Percentiles rank a stretch among this genome's conserved stretches.
phyloP scores from a whole-genome alignment of 2,113 vertebrate species.

The Lontra canadensis region DNA sequence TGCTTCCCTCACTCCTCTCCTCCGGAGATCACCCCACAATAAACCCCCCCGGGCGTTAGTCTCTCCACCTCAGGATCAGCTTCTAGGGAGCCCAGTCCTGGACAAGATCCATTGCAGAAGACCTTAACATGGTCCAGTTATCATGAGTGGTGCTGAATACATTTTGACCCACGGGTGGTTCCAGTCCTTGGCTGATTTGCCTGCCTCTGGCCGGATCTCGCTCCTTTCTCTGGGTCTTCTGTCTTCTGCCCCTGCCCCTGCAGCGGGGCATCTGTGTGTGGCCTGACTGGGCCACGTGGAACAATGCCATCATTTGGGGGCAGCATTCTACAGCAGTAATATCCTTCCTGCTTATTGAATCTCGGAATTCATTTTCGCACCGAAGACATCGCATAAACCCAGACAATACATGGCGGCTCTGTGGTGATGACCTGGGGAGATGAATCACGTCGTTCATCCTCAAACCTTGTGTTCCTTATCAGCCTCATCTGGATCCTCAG shows the following conservation, averaged over 20 bases:
- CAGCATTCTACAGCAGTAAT: not conserved
- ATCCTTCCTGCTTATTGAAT: slow-evolving; percentile 44
- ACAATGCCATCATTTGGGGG: not conserved
- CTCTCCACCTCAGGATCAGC: not conserved
- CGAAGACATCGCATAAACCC: slow-evolving; percentile 15
- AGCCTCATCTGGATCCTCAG: not conserved
- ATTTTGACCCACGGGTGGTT: not conserved
- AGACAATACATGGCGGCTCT: not conserved
- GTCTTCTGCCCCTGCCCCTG: not conserved
- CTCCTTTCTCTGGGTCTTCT: not conserved
- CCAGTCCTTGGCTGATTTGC: not conserved
- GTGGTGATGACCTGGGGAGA: not conserved
- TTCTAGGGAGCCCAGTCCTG: not conserved
- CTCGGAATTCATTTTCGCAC: slow-evolving; percentile 52
- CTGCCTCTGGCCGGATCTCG: not conserved
- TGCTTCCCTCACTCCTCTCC: not conserved
- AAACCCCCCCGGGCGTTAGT: not conserved
- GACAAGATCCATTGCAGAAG: too few species aligned
- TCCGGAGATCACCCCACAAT: not conserved
- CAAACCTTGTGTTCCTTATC: not conserved
- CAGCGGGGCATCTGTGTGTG: not conserved
- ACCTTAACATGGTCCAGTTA: not conserved
- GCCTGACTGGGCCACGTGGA: not conserved
- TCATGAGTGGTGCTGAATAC: not conserved
- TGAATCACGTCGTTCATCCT: not conserved